Evolutionary conservation across 2,113 vertebrate species (phyloP), one percentile per base, ranked within the genome.

Genomic region (Ceratotherium simum): DNA sequence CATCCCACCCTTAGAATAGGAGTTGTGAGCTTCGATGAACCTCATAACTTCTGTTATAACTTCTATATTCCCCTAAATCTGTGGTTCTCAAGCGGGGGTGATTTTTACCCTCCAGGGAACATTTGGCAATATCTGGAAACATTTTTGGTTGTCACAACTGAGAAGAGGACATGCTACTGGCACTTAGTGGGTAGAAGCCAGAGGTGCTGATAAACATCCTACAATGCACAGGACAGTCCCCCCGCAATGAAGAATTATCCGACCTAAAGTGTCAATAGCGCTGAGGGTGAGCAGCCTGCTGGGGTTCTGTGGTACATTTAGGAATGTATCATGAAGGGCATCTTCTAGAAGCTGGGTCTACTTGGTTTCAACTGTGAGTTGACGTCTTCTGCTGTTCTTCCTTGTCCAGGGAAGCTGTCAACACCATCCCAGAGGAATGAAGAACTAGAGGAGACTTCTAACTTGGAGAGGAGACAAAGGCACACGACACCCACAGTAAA

Each of bases 401-500:
- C 54, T 39, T 23, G 33, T 10, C 25, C 9, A 17, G 73, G 31
- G 69, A 69, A 46, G 64, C 73, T 8, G 16, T n/a, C 67, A 67
- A n/a, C 60, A 12, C 23, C 92, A 48, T 62, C 58, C 39, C 36
- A 39, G 81, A 69, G 89, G 90, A 69, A 46, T 0, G 2, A 46
- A 39, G 83, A 10, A 6, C 5, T 0, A 0, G 17, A 69, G 62
- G 36, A n/a, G 1, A 16, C 51, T 10, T 51, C 73, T 90, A 17
- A 33, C 10, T 11, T 42, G 93, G 87, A 72, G 3, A 12, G 46
- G 42, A 58, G 85, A 85, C 95, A 58, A 31, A 65, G 25, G 54
- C 0, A 0, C 31, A 36, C 0, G 33, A 46, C 60, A 51, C 58
- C 76, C 83, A 23, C 0, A 0, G 48, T 23, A n/a, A 46, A 0